Percentiles rank a stretch among this genome's conserved stretches.
Conservation (phyloP, 2,797 vertebrate genomes). For the Pseudotriccus pelzelni region DNA sequence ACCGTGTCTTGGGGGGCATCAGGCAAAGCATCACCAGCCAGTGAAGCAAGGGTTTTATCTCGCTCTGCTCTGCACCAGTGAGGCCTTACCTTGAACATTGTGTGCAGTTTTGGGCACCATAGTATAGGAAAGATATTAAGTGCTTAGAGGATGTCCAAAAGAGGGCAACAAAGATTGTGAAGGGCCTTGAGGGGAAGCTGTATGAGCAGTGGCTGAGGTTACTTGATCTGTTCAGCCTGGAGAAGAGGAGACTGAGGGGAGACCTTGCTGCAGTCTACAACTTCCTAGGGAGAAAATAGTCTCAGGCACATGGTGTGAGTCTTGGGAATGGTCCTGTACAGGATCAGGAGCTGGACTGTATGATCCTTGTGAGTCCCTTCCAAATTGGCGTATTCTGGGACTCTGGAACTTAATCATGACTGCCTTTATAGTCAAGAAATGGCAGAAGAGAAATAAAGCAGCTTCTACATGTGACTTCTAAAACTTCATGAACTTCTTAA, state of each 20-base stretch:
- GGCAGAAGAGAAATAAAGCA: background rate
- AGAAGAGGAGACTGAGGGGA: background rate
- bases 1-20: background rate
- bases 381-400: background rate
- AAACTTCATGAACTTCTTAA: background rate
- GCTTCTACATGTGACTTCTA: background rate
- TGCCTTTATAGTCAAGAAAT: background rate
- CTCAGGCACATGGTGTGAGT: background rate
- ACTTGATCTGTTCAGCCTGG: background rate
- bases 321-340: background rate
- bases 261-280: background rate
- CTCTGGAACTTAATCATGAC: background rate
- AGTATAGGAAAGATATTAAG: background rate
- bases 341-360: background rate
- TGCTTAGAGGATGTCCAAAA: background rate
- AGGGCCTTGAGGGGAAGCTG: background rate
- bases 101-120: background rate
- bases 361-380: background rate
- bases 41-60: background rate
- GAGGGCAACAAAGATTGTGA: background rate
- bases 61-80: background rate
- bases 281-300: background rate
- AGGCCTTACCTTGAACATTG: background rate
- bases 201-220: background rate
- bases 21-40: accelerated